These are phyloP conservation scores for Melanocharis versteri DNA, from an alignment of 2,113 vertebrate genomes.

Conservation along the genomic window DNA sequence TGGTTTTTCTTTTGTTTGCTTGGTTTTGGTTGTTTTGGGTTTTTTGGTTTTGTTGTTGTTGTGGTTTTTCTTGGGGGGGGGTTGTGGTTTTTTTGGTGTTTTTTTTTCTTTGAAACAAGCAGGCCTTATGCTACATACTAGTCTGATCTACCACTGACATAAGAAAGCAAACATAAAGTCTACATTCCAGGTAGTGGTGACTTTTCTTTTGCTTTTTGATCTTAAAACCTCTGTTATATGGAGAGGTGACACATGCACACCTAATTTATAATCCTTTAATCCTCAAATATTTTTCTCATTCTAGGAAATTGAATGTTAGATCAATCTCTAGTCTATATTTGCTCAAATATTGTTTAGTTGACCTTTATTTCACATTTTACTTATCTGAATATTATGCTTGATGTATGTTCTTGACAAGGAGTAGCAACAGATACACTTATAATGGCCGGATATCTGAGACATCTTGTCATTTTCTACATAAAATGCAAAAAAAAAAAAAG, in stretches of 20 bases:
- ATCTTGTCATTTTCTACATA: not conserved
- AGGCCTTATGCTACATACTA: not conserved
- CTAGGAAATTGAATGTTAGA: not conserved
- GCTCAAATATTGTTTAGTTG: conserved; percentile 11
- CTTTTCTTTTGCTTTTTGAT: not conserved
- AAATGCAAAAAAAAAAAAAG: not conserved
- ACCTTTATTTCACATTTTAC: conserved; percentile 17
- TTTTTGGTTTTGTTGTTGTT: not conserved
- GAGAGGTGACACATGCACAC: not conserved
- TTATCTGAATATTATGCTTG: conserved; percentile 16
- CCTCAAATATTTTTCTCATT: not conserved
- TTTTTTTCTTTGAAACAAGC: not conserved
- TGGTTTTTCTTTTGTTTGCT: too few species aligned
- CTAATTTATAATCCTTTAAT: conserved; percentile 35
- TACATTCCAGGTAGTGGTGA: not conserved
- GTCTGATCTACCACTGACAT: not conserved
- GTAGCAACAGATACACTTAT: not conserved
- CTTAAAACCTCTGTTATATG: not conserved
- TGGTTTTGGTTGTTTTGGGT: not conserved
- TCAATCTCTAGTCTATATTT: not conserved
- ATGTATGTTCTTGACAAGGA: not conserved
- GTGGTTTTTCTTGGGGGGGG: too few species aligned
- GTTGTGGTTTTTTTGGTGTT: too few species aligned
- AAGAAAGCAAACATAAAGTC: not conserved
- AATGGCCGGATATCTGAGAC: not conserved